A percentile compares a stretch with the other conserved stretches of the same genome.
Evolutionary conservation across 2,888 invertebrate species (phyloP).

Genomic region (Aphodius granarius): DNA sequence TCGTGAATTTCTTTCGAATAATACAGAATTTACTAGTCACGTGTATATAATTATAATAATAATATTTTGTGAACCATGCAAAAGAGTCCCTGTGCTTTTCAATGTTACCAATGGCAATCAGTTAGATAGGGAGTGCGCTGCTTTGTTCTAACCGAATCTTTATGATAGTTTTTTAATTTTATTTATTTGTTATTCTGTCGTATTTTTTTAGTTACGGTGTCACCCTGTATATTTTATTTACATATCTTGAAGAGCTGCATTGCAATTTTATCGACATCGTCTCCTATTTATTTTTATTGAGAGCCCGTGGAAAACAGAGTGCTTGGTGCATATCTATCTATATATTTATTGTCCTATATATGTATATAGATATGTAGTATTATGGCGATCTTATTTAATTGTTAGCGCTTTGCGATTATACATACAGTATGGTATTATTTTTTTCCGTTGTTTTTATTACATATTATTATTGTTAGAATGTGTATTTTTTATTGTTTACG

Average conservation of each 20-base stretch:
- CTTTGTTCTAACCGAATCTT: neutral
- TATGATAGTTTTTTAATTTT: neutral
- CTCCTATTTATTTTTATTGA: neutral
- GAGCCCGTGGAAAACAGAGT: neutral
- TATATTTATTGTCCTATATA: neutral
- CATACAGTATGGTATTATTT: neutral
- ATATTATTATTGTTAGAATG: constrained; percentile 6
- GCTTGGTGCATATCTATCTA: neutral
- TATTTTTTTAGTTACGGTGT: too few species aligned
- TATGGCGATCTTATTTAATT: neutral
- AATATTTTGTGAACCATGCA: constrained; percentile 34
- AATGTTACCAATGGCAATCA: constrained; percentile 29
- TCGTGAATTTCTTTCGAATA: constrained; percentile 28
- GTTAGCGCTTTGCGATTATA: neutral
- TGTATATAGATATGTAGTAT: neutral
- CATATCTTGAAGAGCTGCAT: neutral
- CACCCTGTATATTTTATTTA: neutral
- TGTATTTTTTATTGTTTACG: constrained; percentile 10
- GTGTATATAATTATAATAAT: constrained; percentile 43
- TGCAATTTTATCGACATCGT: neutral
- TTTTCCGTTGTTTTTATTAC: neutral
- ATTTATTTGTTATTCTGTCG: neutral
- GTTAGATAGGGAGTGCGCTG: constrained; percentile 5
- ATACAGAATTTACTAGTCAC: constrained; percentile 49
- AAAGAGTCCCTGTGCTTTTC: constrained; percentile 36